Percentiles rank a stretch among this genome's conserved stretches.
phyloP scores from a whole-genome alignment of 2,797 vertebrate genomes.

The Hydrolagus colliei region DNA sequence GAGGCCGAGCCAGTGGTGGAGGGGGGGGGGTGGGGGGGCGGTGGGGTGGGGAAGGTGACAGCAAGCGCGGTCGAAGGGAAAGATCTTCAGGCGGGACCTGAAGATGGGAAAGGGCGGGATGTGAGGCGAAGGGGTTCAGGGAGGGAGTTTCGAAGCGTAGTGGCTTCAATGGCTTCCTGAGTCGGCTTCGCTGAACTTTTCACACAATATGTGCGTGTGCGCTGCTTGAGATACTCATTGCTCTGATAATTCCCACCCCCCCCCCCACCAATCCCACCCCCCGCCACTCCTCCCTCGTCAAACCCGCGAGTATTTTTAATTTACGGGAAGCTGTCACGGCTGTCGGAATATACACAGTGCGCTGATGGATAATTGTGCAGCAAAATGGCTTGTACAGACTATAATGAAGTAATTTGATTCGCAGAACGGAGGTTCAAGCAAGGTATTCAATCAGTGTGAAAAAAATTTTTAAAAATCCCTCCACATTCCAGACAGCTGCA shows the following conservation, averaged over 20 bases:
- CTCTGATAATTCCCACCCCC: neutral
- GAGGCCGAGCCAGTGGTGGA: too few species aligned
- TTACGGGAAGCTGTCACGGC: conserved; percentile 9
- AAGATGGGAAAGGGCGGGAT: too few species aligned
- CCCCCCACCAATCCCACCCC: too few species aligned
- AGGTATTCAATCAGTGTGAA: conserved; percentile 27
- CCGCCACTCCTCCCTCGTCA: conserved; percentile 3
- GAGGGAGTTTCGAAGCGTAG: too few species aligned
- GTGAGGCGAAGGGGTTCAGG: too few species aligned
- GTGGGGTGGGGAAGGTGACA: too few species aligned
- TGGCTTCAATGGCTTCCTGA: too few species aligned
- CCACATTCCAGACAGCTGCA: neutral
- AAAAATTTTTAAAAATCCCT: neutral
- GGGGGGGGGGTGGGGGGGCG: too few species aligned
- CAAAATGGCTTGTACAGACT: conserved; percentile 21
- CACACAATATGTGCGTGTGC: too few species aligned
- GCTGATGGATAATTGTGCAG: conserved; percentile 24
- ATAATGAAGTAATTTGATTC: conserved; percentile 32
- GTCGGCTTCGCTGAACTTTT: neutral
- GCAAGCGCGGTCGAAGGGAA: too few species aligned
- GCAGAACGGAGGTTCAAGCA: neutral
- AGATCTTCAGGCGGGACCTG: too few species aligned
- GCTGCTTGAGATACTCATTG: neutral
- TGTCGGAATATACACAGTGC: neutral
- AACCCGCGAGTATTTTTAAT: conserved; percentile 22